Conservation (phyloP, 2,888 invertebrate species). For the Ectropis crepuscularia region DNA sequence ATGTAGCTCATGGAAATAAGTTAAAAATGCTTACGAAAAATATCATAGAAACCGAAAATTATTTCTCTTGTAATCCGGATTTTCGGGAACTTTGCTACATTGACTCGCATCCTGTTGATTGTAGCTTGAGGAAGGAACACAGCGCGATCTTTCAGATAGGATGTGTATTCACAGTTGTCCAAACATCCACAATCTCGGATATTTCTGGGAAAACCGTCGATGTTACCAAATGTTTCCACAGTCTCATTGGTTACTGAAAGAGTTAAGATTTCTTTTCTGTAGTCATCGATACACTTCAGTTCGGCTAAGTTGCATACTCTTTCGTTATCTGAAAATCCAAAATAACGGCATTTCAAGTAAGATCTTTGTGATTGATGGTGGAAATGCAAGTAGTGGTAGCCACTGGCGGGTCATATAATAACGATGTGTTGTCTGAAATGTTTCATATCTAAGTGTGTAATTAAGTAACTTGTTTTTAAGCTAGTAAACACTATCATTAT, state of each 20-base stretch:
- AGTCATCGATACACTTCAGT: conserved; percentile 63
- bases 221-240: conserved; percentile 45
- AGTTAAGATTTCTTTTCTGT: conserved; percentile 64
- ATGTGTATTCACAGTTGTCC: conserved; percentile 67
- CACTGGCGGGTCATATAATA: no score
- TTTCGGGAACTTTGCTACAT: conserved; percentile 87
- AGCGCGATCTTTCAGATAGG: conserved; percentile 66
- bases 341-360: neutral
- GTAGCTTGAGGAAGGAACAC: conserved; percentile 50
- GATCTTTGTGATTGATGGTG: no score
- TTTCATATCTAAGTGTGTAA: no score
- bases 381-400: no score
- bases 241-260: conserved; percentile 59
- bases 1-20: neutral
- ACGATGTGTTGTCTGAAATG: no score
- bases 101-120: conserved; percentile 66
- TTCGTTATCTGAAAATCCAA: conserved; percentile 64
- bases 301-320: conserved; percentile 66
- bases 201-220: conserved; percentile 56
- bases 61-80: conserved; percentile 88
- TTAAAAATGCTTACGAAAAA: conserved; percentile 84
- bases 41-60: conserved; percentile 88
- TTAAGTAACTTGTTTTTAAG: no score
- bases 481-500: no score
- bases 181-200: conserved; percentile 69